Evolutionary conservation across 1,140 invertebrate species (phyloP).

Genomic region (Drosophila busckii): DNA sequence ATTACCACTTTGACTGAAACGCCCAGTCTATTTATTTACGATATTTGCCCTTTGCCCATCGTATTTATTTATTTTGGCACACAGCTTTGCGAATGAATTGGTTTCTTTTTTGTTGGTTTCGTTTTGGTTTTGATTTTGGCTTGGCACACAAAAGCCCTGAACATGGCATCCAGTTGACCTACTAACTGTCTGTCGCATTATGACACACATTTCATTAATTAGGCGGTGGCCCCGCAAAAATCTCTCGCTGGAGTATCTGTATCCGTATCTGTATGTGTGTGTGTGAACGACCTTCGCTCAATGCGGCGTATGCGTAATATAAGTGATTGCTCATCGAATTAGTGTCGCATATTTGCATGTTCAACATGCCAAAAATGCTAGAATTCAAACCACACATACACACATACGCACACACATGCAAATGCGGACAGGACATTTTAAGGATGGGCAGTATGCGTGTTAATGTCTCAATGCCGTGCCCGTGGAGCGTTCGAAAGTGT

Average conservation of each 20-base stretch:
- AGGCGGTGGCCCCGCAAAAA: constrained; percentile 39
- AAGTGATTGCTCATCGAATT: constrained; percentile 32
- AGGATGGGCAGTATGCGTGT: constrained; percentile 44
- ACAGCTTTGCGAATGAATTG: constrained; percentile 41
- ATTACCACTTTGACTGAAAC: constrained; percentile 30
- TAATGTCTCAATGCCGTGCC: constrained; percentile 74
- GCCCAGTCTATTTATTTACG: constrained; percentile 66
- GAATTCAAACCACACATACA: not conserved
- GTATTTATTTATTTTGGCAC: constrained; percentile 47
- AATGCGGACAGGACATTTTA: constrained; percentile 9
- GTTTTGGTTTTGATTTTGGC: constrained; percentile 24
- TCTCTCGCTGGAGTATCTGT: too few relatives aligned
- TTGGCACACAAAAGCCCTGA: constrained; percentile 59
- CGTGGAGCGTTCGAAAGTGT: constrained; percentile 38
- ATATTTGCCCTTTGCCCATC: constrained; percentile 27
- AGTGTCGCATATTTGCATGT: constrained; percentile 33
- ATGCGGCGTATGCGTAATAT: constrained; percentile 43
- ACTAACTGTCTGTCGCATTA: constrained; percentile 72
- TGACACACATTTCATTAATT: constrained; percentile 74
- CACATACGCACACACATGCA: not conserved
- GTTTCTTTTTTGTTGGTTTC: constrained; percentile 16
- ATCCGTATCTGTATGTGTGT: too few relatives aligned
- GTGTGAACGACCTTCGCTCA: constrained; percentile 22
- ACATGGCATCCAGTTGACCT: constrained; percentile 67
- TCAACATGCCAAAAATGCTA: not conserved